Evolutionary conservation across 2,888 invertebrate genomes (phyloP).

Genomic region (Leptopterna dolabrata): DNA sequence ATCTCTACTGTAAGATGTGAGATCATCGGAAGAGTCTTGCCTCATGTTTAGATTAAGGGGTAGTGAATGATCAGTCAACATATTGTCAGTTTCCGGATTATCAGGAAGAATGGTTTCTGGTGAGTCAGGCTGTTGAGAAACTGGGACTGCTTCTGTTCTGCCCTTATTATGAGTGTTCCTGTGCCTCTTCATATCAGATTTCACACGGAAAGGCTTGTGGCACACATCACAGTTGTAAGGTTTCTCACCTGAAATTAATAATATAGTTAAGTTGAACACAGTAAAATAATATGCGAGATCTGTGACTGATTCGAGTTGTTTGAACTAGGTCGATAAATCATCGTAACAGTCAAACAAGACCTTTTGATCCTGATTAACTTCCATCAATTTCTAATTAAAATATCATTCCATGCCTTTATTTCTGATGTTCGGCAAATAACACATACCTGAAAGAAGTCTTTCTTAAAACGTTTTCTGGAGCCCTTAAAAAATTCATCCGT

Average conservation of each 20-base stretch:
- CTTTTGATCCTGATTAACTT: too few relatives aligned
- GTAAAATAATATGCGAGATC: neutral
- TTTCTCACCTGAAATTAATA: constrained; percentile 74
- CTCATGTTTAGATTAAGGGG: constrained; percentile 63
- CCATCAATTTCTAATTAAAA: too few relatives aligned
- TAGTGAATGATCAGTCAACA: constrained; percentile 57
- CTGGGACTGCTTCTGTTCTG: constrained; percentile 13
- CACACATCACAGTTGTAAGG: constrained; percentile 82
- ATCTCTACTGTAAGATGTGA: constrained; percentile 56
- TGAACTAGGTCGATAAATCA: too few relatives aligned
- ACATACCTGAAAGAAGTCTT: too few relatives aligned
- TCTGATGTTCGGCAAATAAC: too few relatives aligned
- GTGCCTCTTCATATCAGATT: constrained; percentile 86
- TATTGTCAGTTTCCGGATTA: constrained; percentile 53
- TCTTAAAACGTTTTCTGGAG: too few relatives aligned
- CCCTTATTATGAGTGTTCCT: constrained; percentile 74
- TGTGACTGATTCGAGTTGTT: too few relatives aligned
- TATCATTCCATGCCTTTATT: too few relatives aligned
- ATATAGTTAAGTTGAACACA: neutral
- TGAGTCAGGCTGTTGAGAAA: neutral
- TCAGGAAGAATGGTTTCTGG: constrained; percentile 33
- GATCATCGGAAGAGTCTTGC: constrained; percentile 59
- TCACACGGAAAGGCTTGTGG: constrained; percentile 83
- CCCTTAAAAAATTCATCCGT: too few relatives aligned
- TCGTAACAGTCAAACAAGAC: too few relatives aligned